Percentiles rank a stretch among this genome's conserved stretches.
Conservation (phyloP, 2,113 vertebrate genomes). For the Pteronura brasiliensis region DNA sequence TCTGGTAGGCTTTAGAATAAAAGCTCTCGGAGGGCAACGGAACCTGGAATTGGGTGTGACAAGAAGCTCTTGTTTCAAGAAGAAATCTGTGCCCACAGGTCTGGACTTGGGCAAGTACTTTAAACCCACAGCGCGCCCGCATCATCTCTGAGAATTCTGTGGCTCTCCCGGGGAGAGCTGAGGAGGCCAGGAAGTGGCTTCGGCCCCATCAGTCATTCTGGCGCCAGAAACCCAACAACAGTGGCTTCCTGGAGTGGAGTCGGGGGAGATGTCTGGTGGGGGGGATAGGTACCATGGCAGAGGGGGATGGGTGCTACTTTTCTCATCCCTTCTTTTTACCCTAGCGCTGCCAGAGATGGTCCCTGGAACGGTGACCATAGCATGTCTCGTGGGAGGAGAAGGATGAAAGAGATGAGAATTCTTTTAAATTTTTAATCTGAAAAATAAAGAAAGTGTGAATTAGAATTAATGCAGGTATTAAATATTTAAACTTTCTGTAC, state of each 20-base stretch:
- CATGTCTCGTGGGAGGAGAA: slow-evolving; percentile 34
- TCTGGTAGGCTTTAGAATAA: background rate
- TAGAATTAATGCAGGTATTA: slow-evolving; percentile 77
- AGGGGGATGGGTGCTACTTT: background rate
- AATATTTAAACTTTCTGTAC: slow-evolving; percentile 80
- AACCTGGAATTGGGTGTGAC: background rate
- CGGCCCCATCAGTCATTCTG: background rate
- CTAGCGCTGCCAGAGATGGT: background rate
- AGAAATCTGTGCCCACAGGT: background rate
- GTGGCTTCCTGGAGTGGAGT: background rate
- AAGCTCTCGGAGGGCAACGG: background rate
- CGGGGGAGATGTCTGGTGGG: background rate
- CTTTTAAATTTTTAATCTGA: slow-evolving; percentile 80
- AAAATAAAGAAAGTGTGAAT: slow-evolving; percentile 80
- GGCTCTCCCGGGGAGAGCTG: background rate
- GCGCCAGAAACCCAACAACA: background rate
- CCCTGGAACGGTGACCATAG: slow-evolving; percentile 37
- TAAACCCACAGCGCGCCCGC: background rate
- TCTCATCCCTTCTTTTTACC: background rate
- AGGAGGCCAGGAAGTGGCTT: slow-evolving; percentile 32
- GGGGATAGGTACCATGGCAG: background rate
- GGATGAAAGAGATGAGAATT: slow-evolving; percentile 65
- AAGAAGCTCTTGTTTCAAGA: background rate
- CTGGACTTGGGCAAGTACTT: background rate
- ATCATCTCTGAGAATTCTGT: background rate